A percentile compares a stretch with the other conserved stretches of the same genome.
phyloP scores from a whole-genome alignment of 2,888 invertebrate species.

The Aphodius granarius region DNA sequence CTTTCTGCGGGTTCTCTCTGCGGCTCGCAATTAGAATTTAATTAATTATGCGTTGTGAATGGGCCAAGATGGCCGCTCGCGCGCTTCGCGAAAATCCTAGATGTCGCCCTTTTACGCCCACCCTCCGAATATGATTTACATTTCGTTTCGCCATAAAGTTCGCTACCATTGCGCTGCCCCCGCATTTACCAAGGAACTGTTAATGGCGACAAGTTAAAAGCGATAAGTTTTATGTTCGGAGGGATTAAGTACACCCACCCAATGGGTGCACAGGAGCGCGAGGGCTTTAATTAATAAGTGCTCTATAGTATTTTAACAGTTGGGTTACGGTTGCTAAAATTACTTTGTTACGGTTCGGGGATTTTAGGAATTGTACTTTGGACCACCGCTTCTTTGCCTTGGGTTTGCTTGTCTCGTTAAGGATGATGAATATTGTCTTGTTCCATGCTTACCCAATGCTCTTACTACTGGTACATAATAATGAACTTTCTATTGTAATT shows the following conservation, averaged over 20 bases:
- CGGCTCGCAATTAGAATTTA: conserved; percentile 54
- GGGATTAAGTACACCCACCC: not conserved
- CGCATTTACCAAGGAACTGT: not conserved
- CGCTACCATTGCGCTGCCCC: not conserved
- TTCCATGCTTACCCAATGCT: not conserved
- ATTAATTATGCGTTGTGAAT: conserved; percentile 56
- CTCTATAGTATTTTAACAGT: not conserved
- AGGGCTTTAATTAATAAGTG: not conserved
- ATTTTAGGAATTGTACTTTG: not conserved
- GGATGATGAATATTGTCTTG: not conserved
- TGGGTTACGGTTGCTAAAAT: not conserved
- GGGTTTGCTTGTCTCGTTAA: not conserved
- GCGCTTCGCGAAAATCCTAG: not conserved
- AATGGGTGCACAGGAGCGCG: not conserved
- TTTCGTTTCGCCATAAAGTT: not conserved
- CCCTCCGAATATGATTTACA: not conserved
- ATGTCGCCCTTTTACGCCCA: not conserved
- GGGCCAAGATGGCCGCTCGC: conserved; percentile 22
- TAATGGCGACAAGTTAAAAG: not conserved
- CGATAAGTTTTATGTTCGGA: not conserved
- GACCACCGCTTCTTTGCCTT: not conserved
- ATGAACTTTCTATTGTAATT: too few relatives aligned
- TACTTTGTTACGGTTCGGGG: not conserved
- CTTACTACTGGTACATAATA: not conserved
- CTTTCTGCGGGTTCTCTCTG: conserved; percentile 50